Conservation (phyloP, 2,113 vertebrate species). For the Cinclus mexicanus region DNA sequence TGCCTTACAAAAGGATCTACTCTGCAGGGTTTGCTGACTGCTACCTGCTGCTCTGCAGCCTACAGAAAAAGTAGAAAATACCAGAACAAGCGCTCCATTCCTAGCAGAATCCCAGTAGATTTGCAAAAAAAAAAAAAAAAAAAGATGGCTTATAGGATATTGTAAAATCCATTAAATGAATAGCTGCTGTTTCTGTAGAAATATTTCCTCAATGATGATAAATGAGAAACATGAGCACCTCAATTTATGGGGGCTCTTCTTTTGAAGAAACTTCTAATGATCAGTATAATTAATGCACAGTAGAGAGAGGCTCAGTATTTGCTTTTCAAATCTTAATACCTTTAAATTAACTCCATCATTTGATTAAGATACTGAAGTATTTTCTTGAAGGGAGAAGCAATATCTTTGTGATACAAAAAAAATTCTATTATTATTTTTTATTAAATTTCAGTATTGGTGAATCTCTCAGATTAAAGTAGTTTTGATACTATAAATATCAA, state of each 20-base stretch:
- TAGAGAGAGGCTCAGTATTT: background rate
- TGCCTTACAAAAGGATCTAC: background rate
- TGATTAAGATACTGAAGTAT: background rate
- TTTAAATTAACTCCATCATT: background rate
- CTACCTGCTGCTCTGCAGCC: background rate
- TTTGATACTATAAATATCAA: background rate
- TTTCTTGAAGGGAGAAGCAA: background rate
- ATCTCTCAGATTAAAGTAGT: background rate
- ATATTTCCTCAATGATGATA: background rate
- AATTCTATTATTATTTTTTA: background rate
- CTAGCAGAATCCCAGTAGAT: background rate
- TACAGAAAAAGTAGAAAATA: background rate
- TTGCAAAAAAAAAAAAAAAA: background rate
- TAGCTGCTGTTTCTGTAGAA: background rate
- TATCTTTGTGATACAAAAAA: background rate
- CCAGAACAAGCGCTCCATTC: background rate
- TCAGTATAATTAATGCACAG: background rate
- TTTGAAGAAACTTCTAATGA: background rate
- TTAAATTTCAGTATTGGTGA: background rate
- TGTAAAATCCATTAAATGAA: background rate
- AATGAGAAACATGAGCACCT: background rate
- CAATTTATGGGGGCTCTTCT: background rate
- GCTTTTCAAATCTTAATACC: background rate
- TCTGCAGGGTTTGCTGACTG: background rate
- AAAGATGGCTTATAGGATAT: background rate